phyloP scores from a whole-genome alignment of 2,113 vertebrate species.

The Microcebus jonahi region DNA sequence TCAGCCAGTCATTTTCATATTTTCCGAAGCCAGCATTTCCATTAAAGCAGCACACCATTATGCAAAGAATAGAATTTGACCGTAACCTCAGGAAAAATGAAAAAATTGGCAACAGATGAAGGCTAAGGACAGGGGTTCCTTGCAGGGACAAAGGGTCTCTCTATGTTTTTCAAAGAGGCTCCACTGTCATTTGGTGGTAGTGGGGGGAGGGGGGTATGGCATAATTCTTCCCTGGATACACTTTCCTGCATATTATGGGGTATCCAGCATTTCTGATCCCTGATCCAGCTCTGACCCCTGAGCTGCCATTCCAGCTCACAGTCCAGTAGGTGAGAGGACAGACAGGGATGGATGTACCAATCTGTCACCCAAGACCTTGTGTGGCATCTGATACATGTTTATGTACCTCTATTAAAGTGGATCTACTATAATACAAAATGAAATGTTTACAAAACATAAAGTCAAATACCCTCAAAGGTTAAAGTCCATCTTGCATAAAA shows the following conservation, averaged over 20 bases:
- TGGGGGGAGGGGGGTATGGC: neutral
- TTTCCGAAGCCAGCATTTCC: conserved; percentile 39
- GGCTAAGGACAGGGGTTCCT: neutral
- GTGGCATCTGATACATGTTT: fast-evolving
- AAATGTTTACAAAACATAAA: neutral
- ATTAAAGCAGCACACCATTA: conserved; percentile 10
- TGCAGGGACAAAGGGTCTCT: neutral
- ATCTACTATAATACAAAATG: neutral
- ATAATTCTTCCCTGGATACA: neutral
- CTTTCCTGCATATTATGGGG: fast-evolving
- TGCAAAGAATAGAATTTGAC: conserved; percentile 15
- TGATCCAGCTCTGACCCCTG: neutral
- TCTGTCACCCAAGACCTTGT: neutral
- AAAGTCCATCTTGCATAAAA: neutral
- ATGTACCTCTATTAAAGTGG: neutral
- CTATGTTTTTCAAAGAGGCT: neutral
- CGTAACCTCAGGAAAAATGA: neutral
- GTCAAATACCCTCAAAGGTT: neutral
- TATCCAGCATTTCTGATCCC: neutral
- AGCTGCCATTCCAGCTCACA: neutral
- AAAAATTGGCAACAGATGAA: conserved; percentile 31
- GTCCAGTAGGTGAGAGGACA: neutral
- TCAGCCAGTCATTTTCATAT: conserved; percentile 33
- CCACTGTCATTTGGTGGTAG: neutral
- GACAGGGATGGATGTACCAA: neutral